Base-by-base conservation (phyloP, 2,888 invertebrate species). In the Rotaria macrura region DNA sequence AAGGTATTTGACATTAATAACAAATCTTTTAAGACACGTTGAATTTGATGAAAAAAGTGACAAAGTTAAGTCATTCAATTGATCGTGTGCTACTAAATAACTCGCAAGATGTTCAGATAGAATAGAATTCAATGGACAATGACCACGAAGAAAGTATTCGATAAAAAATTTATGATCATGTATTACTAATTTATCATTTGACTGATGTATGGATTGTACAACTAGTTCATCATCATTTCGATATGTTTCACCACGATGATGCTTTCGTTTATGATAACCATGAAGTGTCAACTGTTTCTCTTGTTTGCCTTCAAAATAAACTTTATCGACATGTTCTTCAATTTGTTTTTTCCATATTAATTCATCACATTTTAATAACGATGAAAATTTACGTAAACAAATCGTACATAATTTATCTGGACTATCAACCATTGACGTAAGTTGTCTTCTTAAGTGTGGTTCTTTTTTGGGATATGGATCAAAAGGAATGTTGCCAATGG, bases 61-160 rank as follows among this genome's bases (percentile, higher is more conserved):
- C 87, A 94, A 90, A 0, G 93, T 92, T 84, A 92, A 91, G 89
- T 94, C 93, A 55, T 92, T 92, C 17, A 94, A 90, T 84, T 92
- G n/a, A 43, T 40, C 79, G n/a, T 43, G 7, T 43, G 43, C 4
- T 91, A 88, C 92, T 92, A 79, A 43, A 79, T 79, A 43, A 43
- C 43, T 43, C 2, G 9, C 25, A 10, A 79, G 43, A 43, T 25
- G 79, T 43, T 79, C 79, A 5, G 43, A n/a, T 79, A 79, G 43
- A 12, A 79, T 43, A 3, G 79, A 43, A 79, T 79, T 79, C 14
- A 79, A 79, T 25, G 40, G 43, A 43, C 43, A 25, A 79, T n/a
- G 25, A 12, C 40, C 43, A 25, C 43, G 2, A 43, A 40, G 79
- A 79, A 79, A 79, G n/a, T 79, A 43, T 43, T 79, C 43, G 25